A percentile compares a stretch with the other conserved stretches of the same genome.
phyloP scores from a whole-genome alignment of 1,140 invertebrate genomes.

The Cydia strobilella region DNA sequence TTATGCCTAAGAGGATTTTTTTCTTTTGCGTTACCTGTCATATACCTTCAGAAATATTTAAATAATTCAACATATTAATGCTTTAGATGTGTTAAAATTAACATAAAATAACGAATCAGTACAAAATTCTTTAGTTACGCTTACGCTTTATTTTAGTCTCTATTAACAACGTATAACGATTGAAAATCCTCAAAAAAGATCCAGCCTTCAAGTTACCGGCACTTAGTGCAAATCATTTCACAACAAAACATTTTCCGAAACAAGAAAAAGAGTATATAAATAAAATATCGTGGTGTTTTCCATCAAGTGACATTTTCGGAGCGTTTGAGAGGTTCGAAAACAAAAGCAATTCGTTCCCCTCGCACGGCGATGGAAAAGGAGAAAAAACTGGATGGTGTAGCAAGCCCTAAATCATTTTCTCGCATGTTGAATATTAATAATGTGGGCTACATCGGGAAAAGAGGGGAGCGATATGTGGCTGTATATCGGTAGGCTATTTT shows the following conservation, averaged over 20 bases:
- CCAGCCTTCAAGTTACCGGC: not conserved
- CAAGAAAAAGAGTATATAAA: slow-evolving; percentile 9
- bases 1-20: too few species aligned
- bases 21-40: too few species aligned
- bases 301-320: slow-evolving; percentile 22
- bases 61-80: too few species aligned
- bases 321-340: slow-evolving; percentile 20
- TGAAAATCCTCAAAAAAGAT: not conserved
- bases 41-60: too few species aligned
- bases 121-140: too few species aligned
- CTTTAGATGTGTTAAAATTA: too few species aligned
- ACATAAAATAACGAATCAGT: too few species aligned
- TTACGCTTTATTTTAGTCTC: too few species aligned
- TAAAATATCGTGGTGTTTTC: slow-evolving; percentile 32
- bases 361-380: not conserved
- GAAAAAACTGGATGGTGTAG: slow-evolving; percentile 32
- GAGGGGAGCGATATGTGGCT: slow-evolving; percentile 30
- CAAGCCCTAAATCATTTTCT: slow-evolving; percentile 50
- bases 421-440: slow-evolving; percentile 56
- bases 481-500: slow-evolving; percentile 8
- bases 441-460: slow-evolving; percentile 37
- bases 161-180: too few species aligned
- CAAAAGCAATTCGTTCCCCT: slow-evolving; percentile 26
- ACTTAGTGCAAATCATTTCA: slow-evolving; percentile 26
- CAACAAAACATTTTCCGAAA: slow-evolving; percentile 18